Evolutionary conservation across 2,797 vertebrate species (phyloP).

Genomic region (Corythornis leucogaster): DNA sequence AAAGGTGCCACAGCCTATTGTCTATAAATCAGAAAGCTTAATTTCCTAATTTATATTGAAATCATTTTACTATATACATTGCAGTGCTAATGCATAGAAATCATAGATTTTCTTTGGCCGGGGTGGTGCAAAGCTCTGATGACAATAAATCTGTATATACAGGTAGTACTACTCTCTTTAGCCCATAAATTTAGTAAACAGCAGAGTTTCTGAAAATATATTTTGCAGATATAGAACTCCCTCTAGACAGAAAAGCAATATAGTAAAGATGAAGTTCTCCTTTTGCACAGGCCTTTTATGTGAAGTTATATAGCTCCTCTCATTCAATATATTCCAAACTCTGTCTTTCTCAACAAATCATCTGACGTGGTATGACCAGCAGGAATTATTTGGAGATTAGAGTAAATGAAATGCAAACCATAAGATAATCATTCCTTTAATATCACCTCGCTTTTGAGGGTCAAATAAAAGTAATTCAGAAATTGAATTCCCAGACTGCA

Average conservation of each 20-base stretch:
- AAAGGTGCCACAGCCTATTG: not conserved
- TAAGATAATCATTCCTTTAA: constrained; percentile 36
- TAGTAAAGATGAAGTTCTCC: constrained; percentile 41
- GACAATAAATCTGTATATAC: constrained; percentile 15
- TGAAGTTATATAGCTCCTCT: constrained; percentile 9
- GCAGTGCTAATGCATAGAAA: constrained; percentile 19
- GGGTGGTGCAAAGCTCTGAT: not conserved
- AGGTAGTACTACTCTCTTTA: not conserved
- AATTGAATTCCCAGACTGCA: not conserved
- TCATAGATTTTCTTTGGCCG: constrained; percentile 7
- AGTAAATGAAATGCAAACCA: constrained; percentile 43
- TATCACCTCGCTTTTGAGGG: constrained; percentile 12
- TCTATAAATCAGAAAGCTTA: not conserved
- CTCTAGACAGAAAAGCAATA: constrained; percentile 52
- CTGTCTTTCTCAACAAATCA: constrained; percentile 40
- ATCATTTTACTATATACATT: not conserved
- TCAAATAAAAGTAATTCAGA: constrained; percentile 41
- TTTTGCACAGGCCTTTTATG: constrained; percentile 45
- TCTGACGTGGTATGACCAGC: not conserved
- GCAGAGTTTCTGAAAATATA: constrained; percentile 52
- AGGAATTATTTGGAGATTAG: constrained; percentile 22
- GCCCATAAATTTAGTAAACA: constrained; percentile 65
- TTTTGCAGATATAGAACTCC: constrained; percentile 64
- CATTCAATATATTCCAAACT: constrained; percentile 7
- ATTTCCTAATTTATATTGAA: constrained; percentile 26